Conservation (phyloP, 1,140 invertebrate species). For the Papilio polytes region DNA sequence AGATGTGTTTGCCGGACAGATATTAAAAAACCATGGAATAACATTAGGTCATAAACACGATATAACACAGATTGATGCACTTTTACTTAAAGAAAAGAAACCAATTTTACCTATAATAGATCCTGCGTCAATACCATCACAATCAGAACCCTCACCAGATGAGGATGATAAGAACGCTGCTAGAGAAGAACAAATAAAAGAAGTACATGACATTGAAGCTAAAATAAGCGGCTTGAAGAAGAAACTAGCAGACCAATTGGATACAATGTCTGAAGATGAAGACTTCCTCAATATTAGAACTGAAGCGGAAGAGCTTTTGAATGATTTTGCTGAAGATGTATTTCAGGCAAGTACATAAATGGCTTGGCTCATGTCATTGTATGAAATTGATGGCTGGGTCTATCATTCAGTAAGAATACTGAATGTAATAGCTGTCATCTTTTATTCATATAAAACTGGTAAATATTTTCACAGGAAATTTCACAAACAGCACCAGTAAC, state of each 20-base stretch:
- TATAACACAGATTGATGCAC: conserved; percentile 64
- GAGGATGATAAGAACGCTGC: conserved; percentile 39
- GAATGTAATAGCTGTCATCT: too few relatives aligned
- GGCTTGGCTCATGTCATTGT: too few relatives aligned
- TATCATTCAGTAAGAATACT: not conserved
- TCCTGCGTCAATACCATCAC: conserved; percentile 69
- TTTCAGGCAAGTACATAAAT: conserved; percentile 61
- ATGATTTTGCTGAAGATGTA: conserved; percentile 84
- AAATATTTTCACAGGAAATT: conserved; percentile 67
- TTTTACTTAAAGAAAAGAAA: conserved; percentile 64
- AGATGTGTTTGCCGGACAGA: conserved; percentile 85
- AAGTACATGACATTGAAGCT: conserved; percentile 83
- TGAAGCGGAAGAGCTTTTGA: conserved; percentile 85
- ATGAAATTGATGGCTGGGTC: too few relatives aligned
- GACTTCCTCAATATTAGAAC: conserved; percentile 86
- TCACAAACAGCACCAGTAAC: conserved; percentile 58
- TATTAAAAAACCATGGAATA: conserved; percentile 81
- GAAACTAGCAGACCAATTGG: conserved; percentile 81
- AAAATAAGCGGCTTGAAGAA: conserved; percentile 84
- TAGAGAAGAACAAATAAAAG: conserved; percentile 72
- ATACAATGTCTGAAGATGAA: conserved; percentile 85
- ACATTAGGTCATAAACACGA: conserved; percentile 67
- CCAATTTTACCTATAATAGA: conserved; percentile 49
- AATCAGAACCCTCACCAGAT: conserved; percentile 44
- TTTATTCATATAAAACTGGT: too few relatives aligned